These are phyloP conservation scores for Leucopsar rothschildi DNA, from an alignment of 2,113 vertebrate species.

Conservation along the genomic window DNA sequence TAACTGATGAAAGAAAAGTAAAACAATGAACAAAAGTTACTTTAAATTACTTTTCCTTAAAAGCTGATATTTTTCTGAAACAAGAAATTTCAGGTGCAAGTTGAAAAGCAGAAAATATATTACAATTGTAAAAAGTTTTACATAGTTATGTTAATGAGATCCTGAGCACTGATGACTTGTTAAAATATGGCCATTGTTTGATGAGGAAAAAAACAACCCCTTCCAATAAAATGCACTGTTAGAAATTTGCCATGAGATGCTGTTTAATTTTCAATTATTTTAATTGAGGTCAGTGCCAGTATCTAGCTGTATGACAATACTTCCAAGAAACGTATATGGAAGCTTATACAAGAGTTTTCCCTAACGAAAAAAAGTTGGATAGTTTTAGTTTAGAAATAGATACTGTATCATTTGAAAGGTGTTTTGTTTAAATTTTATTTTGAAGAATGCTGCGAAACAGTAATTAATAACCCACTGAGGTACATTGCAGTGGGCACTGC, in stretches of 20 bases:
- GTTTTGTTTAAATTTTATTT: slow-evolving; percentile 13
- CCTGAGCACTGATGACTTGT: slow-evolving; percentile 71
- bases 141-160: slow-evolving; percentile 55
- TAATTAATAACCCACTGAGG: slow-evolving; percentile 28
- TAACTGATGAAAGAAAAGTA: slow-evolving; percentile 38
- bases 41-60: slow-evolving; percentile 72
- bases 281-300: slow-evolving; percentile 66
- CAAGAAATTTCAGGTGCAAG: slow-evolving; percentile 79
- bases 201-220: slow-evolving; percentile 46
- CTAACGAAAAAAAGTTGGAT: slow-evolving; percentile 59
- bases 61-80: slow-evolving; percentile 81
- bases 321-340: slow-evolving; percentile 55
- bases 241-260: slow-evolving; percentile 35
- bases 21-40: slow-evolving; percentile 27
- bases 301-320: slow-evolving; percentile 46
- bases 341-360: slow-evolving; percentile 57
- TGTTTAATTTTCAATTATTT: slow-evolving; percentile 35
- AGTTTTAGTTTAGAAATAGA: slow-evolving; percentile 67
- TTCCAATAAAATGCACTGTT: slow-evolving; percentile 35
- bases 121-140: slow-evolving; percentile 78
- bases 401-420: slow-evolving; percentile 41
- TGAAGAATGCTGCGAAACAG: slow-evolving; percentile 41
- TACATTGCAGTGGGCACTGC: neutral
- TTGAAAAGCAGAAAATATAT: slow-evolving; percentile 79
- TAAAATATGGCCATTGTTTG: slow-evolving; percentile 61